Conservation (phyloP, 2,113 vertebrate species). For the Odontesthes bonariensis region DNA sequence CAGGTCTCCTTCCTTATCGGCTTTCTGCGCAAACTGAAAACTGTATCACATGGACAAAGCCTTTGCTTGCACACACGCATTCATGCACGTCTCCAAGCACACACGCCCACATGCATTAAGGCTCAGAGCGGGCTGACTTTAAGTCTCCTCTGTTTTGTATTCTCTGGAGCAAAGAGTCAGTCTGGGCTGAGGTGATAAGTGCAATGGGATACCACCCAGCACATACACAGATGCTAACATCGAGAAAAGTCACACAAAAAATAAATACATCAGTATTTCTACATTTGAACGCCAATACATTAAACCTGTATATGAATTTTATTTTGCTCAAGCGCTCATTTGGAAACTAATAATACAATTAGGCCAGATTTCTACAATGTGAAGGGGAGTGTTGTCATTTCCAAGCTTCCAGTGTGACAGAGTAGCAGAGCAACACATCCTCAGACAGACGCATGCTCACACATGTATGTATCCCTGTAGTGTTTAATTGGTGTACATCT, state of each 20-base stretch:
- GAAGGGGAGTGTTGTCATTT: neutral
- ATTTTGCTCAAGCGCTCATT: conserved; percentile 26
- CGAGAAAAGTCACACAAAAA: conserved; percentile 13
- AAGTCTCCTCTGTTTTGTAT: conserved; percentile 46
- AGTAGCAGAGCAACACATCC: conserved; percentile 13
- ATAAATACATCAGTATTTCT: conserved; percentile 34
- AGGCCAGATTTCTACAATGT: conserved; percentile 17
- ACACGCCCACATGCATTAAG: conserved; percentile 27
- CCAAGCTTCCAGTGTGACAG: conserved; percentile 4
- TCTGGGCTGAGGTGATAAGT: conserved; percentile 78
- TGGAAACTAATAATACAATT: neutral
- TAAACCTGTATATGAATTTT: conserved; percentile 2
- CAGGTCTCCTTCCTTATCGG: conserved; percentile 45
- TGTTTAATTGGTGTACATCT: conserved; percentile 34
- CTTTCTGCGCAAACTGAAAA: conserved; percentile 45
- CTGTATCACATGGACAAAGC: conserved; percentile 17
- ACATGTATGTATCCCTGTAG: conserved; percentile 12
- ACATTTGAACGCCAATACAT: conserved; percentile 21
- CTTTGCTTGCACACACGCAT: conserved; percentile 16
- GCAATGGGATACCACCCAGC: conserved; percentile 57
- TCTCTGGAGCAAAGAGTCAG: conserved; percentile 69
- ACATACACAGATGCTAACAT: conserved; percentile 30
- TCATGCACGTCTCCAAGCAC: neutral
- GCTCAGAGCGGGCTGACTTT: conserved; percentile 47
- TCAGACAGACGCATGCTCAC: conserved; percentile 14